phyloP scores from a whole-genome alignment of 2,797 vertebrate species.

The Phalanger gymnotis region DNA sequence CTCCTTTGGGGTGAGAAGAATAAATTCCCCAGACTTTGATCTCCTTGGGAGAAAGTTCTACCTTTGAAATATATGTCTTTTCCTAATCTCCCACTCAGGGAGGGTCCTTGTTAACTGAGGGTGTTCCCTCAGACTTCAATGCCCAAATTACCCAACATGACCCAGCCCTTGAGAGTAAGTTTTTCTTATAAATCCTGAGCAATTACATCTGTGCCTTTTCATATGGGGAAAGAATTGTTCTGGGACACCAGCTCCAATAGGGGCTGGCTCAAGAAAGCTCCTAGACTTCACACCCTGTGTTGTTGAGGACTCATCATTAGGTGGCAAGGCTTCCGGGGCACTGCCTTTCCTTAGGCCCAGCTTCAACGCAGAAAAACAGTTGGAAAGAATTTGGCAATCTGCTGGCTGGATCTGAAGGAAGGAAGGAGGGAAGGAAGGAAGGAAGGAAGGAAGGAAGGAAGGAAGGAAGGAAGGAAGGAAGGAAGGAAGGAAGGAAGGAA shows the following conservation, averaged over 20 bases:
- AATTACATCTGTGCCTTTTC: constrained; percentile 47
- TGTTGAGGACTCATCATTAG: neutral
- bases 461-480: neutral
- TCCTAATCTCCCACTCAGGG: neutral
- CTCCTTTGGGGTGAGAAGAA: neutral
- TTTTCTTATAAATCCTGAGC: constrained; percentile 46
- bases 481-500: too few relatives aligned
- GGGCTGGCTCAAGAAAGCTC: neutral
- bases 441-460: too few relatives aligned
- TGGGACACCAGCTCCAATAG: neutral
- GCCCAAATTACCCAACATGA: neutral
- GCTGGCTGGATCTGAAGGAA: neutral
- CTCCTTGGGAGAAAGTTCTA: neutral
- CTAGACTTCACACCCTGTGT: neutral
- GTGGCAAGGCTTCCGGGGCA: neutral
- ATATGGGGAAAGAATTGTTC: neutral
- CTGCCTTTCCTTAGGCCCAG: neutral
- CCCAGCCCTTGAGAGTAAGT: neutral
- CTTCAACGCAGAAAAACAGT: neutral
- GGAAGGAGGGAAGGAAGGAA: too few relatives aligned
- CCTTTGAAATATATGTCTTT: neutral
- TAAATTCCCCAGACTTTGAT: neutral
- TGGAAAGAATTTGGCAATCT: neutral
- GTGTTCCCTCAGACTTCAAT: constrained; percentile 55
- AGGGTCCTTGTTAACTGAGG: neutral